phyloP scores from a whole-genome alignment of 2,797 vertebrate genomes.

The Aratinga solstitialis region DNA sequence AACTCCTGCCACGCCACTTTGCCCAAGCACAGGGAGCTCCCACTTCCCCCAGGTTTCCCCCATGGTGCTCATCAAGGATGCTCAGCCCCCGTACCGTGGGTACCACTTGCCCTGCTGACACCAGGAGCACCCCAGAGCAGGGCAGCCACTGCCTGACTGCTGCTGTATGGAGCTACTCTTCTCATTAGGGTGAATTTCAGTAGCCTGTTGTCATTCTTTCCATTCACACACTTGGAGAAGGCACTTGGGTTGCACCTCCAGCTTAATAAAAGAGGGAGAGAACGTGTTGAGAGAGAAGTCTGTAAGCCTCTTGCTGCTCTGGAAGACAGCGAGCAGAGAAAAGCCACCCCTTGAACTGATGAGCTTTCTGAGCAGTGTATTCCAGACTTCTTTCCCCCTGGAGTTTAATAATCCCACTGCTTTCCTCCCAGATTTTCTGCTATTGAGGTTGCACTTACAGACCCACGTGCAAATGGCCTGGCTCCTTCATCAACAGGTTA shows the following conservation, averaged over 20 bases:
- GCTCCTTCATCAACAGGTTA: background rate
- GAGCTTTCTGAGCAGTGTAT: background rate
- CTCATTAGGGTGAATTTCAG: background rate
- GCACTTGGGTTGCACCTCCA: background rate
- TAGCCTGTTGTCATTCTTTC: background rate
- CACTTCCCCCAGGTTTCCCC: background rate
- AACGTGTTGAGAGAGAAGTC: background rate
- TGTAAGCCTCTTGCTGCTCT: background rate
- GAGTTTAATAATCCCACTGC: conserved; percentile 20
- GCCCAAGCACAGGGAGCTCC: background rate
- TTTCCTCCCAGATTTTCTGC: conserved; percentile 49
- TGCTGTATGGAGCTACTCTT: rapidly evolving
- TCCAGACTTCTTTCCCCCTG: background rate
- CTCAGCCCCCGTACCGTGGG: rapidly evolving
- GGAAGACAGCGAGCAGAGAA: background rate
- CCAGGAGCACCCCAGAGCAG: rapidly evolving
- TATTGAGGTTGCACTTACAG: background rate
- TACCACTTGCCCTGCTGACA: background rate
- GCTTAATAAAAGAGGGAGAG: background rate
- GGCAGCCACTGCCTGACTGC: background rate
- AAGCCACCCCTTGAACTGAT: background rate
- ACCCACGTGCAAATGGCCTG: background rate
- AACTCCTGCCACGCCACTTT: background rate
- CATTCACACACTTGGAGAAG: background rate
- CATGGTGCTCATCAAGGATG: background rate